Base-by-base conservation (phyloP, 2,797 vertebrate species). In the Neomorphus geoffroyi region DNA sequence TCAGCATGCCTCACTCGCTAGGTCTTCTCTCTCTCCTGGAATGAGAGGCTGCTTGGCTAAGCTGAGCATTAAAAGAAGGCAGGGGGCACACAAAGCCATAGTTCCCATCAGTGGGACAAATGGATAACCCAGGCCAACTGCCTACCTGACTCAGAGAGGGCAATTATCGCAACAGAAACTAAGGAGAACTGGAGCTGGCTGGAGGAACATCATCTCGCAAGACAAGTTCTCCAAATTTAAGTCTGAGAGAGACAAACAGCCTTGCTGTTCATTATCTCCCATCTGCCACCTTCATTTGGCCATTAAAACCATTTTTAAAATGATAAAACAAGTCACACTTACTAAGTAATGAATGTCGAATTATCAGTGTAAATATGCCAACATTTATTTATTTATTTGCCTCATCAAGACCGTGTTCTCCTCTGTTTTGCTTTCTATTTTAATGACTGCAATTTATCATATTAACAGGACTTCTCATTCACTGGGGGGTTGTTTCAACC, bases 381-480 rank as follows among this genome's bases (percentile, higher is more conserved):
- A 54, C 80, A 56, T 80, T 90, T 96, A 93, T 91, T 95, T 97
- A 93, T 95, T 94, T 96, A 90, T 93, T 93, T 92, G 80, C 85
- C 39, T 93, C 81, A 35, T 64, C 28, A 33, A 92, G 80, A 94
- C 85, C 58, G 35, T 24, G 43, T 75, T 95, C 95, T 96, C 82
- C 78, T 91, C 91, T 72, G 74, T 83, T 95, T 81, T 54, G 73
- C 85, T 91, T 97, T 86, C 86, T 64, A 4, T 69, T 94, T 91
- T 95, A 97, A 96, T 83, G 71, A 91, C 58, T 60, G 62, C 85
- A 89, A 94, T 97, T 93, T 56, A 95, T 95, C 94, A 95, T 33
- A 73, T 86, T 96, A 96, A 92, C 86, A 79, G 88, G 86, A 81
- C 61, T 93, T 89, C 51, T 77, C 60, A 33, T 88, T 92, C 86